A percentile compares a stretch with the other conserved stretches of the same genome.
Evolutionary conservation across 2,888 invertebrate species (phyloP).

Genomic region (Clunio marinus): DNA sequence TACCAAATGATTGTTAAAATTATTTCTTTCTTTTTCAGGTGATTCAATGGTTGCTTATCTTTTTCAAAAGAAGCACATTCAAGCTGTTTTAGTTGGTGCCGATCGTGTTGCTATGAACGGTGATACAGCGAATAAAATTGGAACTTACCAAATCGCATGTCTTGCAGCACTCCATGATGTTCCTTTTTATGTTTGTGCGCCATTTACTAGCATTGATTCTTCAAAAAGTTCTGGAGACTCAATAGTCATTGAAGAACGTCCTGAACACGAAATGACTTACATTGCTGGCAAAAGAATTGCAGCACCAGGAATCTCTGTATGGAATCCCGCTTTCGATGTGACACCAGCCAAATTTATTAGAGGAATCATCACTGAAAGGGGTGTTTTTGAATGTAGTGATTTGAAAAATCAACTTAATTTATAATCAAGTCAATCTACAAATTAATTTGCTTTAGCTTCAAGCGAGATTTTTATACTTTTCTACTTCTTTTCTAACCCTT

Average conservation of each 20-base stretch:
- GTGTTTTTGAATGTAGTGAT: conserved; percentile 67
- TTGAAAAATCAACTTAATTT: background rate
- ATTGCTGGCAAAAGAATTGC: conserved; percentile 83
- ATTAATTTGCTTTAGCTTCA: background rate
- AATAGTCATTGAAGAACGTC: conserved; percentile 91
- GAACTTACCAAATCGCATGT: conserved; percentile 92
- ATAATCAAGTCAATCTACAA: background rate
- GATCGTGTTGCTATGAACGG: conserved; percentile 95
- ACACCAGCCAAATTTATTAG: conserved; percentile 90
- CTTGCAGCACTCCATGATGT: conserved; percentile 84
- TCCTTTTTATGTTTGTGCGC: conserved; percentile 94
- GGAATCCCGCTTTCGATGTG: conserved; percentile 99
- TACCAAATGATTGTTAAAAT: background rate
- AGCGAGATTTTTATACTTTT: background rate
- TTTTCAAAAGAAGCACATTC: conserved; percentile 76
- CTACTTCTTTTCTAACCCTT: background rate
- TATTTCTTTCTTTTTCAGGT: conserved; percentile 53
- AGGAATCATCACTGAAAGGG: conserved; percentile 90
- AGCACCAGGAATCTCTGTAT: conserved; percentile 75
- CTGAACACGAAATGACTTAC: conserved; percentile 86
- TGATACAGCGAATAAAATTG: conserved; percentile 98
- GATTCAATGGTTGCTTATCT: conserved; percentile 93
- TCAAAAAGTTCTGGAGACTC: conserved; percentile 71
- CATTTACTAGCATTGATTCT: conserved; percentile 85
- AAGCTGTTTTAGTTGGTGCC: conserved; percentile 95